Evolutionary conservation across 2,888 invertebrate species (phyloP).

Genomic region (Hipparchia sbordonii): DNA sequence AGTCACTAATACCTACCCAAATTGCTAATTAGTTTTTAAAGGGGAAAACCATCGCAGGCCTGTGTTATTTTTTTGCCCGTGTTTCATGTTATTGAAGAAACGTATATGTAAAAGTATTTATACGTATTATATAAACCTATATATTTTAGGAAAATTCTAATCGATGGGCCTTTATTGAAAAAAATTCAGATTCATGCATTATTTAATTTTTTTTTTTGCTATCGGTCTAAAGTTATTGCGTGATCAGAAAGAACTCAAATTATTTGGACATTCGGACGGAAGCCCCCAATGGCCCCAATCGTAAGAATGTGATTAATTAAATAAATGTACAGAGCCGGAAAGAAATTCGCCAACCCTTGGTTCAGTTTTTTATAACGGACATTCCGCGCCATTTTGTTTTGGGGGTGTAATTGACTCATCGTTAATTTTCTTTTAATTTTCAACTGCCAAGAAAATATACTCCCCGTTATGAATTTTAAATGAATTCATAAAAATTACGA

Average conservation of each 20-base stretch:
- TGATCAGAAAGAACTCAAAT: conserved; percentile 58
- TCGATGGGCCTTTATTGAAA: background rate
- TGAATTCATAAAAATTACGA: conserved; percentile 28
- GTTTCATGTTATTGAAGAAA: no score
- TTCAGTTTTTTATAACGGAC: conserved; percentile 69
- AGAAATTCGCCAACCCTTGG: conserved; percentile 77
- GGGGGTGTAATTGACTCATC: conserved; percentile 72
- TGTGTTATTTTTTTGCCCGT: no score
- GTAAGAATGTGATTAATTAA: conserved; percentile 82
- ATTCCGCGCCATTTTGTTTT: conserved; percentile 70
- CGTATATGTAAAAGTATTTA: no score
- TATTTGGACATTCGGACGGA: conserved; percentile 74
- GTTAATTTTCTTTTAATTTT: conserved; percentile 70
- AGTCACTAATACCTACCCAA: no score
- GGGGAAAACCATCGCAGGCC: no score
- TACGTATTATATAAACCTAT: no score
- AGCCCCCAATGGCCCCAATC: conserved; percentile 70
- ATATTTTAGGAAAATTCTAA: background rate
- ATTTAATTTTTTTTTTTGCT: conserved; percentile 1
- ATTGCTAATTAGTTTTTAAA: no score
- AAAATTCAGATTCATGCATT: background rate
- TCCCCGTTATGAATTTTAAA: conserved; percentile 26
- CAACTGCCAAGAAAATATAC: conserved; percentile 46
- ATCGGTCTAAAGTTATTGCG: conserved; percentile 24
- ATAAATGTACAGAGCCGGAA: conserved; percentile 76